phyloP scores from a whole-genome alignment of 2,888 invertebrate species.

The Xylocampa areola region DNA sequence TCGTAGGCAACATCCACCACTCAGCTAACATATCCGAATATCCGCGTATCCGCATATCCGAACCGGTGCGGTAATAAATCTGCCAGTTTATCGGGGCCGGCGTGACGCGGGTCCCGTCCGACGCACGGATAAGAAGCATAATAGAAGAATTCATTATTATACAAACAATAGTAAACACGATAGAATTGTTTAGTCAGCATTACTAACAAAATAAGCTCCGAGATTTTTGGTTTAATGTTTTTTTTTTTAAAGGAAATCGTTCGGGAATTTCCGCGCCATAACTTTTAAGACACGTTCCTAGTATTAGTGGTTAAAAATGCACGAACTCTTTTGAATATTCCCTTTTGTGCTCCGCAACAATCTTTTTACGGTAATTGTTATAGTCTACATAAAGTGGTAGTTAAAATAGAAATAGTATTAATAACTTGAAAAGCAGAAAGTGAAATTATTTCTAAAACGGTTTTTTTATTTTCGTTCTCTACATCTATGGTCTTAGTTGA shows the following conservation, averaged over 20 bases:
- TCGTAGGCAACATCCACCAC: conserved; percentile 24
- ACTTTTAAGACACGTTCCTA: conserved; percentile 11
- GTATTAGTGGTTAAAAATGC: conserved; percentile 2
- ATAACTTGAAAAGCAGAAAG: too few species aligned
- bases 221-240: not conserved
- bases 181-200: conserved; percentile 27
- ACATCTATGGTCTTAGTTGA: too few species aligned
- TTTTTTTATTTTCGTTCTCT: too few species aligned
- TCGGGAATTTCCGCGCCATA: conserved; percentile 4
- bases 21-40: conserved; percentile 39
- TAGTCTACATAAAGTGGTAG: too few species aligned
- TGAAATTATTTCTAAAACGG: too few species aligned
- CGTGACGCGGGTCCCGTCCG: conserved; percentile 52
- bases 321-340: conserved; percentile 7
- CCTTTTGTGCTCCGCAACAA: conserved; percentile 3
- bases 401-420: too few species aligned
- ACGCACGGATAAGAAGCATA: conserved; percentile 48
- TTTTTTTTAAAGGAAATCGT: conserved; percentile 6
- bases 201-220: conserved; percentile 6
- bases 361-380: conserved; percentile 1
- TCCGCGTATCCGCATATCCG: conserved; percentile 27
- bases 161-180: conserved; percentile 37
- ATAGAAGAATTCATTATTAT: conserved; percentile 54
- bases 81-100: conserved; percentile 54
- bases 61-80: conserved; percentile 55